Conservation (phyloP, 2,888 invertebrate species). For the Pollenia angustigena region DNA sequence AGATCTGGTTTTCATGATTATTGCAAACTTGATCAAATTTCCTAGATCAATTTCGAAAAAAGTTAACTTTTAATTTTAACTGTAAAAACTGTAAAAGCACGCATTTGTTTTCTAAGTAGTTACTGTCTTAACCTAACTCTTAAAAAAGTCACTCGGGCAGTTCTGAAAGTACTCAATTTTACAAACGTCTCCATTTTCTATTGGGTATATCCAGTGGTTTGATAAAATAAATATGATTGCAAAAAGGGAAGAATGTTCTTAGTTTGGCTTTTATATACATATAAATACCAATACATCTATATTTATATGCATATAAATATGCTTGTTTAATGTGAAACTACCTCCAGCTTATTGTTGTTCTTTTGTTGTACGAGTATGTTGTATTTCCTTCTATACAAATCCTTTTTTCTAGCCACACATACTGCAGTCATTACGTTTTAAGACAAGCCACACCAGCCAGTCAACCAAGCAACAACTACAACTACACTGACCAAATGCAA, state of each 20-base stretch:
- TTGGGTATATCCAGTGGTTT: background rate
- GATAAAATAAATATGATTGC: background rate
- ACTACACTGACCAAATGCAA: conserved; percentile 17
- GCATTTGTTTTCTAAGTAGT: too few relatives aligned
- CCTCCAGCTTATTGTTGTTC: conserved; percentile 22
- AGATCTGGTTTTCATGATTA: too few relatives aligned
- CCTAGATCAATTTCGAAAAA: too few relatives aligned
- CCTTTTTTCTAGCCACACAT: conserved; percentile 62
- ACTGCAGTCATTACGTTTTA: conserved; percentile 69
- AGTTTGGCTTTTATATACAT: conserved; percentile 22
- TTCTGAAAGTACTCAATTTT: too few relatives aligned
- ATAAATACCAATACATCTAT: background rate
- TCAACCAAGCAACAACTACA: conserved; percentile 35
- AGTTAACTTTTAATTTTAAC: too few relatives aligned
- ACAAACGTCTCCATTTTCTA: background rate
- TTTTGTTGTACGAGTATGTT: conserved; percentile 1
- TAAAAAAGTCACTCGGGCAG: too few relatives aligned
- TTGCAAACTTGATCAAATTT: too few relatives aligned
- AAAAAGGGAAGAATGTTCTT: conserved; percentile 4
- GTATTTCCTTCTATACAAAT: background rate
- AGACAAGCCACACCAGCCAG: conserved; percentile 59
- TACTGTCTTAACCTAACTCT: too few relatives aligned
- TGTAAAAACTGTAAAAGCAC: too few relatives aligned
- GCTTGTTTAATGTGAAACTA: conserved; percentile 17
- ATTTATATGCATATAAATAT: background rate